Percentiles rank a stretch among this genome's conserved stretches.
Conservation (phyloP, 1,140 invertebrate genomes). For the Drosophila albomicans region DNA sequence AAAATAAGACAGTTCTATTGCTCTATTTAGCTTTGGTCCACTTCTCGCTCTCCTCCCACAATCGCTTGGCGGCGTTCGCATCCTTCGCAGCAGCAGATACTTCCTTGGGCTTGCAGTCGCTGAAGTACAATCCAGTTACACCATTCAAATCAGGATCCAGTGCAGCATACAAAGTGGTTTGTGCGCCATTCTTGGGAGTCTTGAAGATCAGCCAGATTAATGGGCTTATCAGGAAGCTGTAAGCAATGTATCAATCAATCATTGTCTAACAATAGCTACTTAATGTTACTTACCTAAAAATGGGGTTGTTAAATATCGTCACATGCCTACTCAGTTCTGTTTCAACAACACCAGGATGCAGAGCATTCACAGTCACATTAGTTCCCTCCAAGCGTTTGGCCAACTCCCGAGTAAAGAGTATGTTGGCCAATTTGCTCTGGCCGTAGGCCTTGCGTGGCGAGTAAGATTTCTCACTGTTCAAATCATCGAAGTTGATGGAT, state of each 20-base stretch:
- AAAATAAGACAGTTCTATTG: too few species aligned
- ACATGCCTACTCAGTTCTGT: constrained; percentile 93
- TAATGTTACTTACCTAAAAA: constrained; percentile 65
- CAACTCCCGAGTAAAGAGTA: constrained; percentile 93
- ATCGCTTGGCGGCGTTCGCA: constrained; percentile 88
- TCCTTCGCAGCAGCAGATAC: constrained; percentile 87
- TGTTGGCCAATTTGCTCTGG: constrained; percentile 95
- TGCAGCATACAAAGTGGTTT: constrained; percentile 90
- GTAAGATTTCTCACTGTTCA: constrained; percentile 88
- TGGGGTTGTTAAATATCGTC: constrained; percentile 87
- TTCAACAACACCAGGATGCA: constrained; percentile 94
- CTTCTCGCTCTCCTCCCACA: constrained; percentile 93
- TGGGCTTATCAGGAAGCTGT: constrained; percentile 57
- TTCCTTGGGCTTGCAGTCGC: constrained; percentile 87
- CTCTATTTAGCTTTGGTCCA: constrained; percentile 85
- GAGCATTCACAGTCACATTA: constrained; percentile 91
- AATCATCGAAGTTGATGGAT: constrained; percentile 90
- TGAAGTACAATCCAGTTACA: constrained; percentile 92
- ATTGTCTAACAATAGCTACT: background rate
- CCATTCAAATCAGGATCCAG: constrained; percentile 88
- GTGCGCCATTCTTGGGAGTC: constrained; percentile 89
- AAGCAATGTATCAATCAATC: background rate
- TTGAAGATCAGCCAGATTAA: constrained; percentile 92
- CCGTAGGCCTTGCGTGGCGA: constrained; percentile 87
- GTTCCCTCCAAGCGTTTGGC: constrained; percentile 89